Base-by-base conservation (phyloP, 2,797 vertebrate genomes). In the Malacoctenus gilli region DNA sequence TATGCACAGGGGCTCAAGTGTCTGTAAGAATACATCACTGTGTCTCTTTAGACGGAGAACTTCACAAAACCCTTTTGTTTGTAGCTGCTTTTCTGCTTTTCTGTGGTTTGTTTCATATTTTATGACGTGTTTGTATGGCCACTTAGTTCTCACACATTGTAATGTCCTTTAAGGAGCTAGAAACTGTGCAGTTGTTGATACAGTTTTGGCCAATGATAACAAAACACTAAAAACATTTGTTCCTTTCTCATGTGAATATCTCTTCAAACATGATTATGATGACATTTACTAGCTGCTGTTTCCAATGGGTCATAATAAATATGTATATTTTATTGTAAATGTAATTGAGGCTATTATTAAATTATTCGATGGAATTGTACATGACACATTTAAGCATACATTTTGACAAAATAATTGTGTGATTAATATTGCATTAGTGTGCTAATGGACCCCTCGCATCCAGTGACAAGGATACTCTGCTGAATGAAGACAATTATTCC, bases 1-100 rank as follows among this genome's bases (percentile, higher is more conserved):
- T 37, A 18, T 38, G 91, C 85, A 90, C 91, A 82, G 85, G 80
- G 90, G 87, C 84, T 82, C 75, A 85, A 72, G 91, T 83, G 90
- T 89, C 86, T 91, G 75, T 64, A 83, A 85, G 71, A 87, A 48
- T 57, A 84, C 70, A 75, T 66, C 76, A 81, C 76, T 85, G 79
- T 80, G 82, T 87, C 64, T 85, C 76, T 84, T 83, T 85, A 84
- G 82, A 71, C 80, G 72, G 79, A 60, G 67, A 62, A 80, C 82
- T 77, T 72, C 83, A 87, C 87, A 82, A 91, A 11, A 87, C 69
- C 72, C 84, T 91, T 88, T 88, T 70, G 7, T 3, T 9, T 57
- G 19, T 30, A 20, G 88, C 88, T 85, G 85, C 90, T 89, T 90
- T 89, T 85, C 87, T 90, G 41, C 64, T 34, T 37, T 53, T 67